Base-by-base conservation (phyloP, 2,888 invertebrate species). In the Galerucella nymphaeae region DNA sequence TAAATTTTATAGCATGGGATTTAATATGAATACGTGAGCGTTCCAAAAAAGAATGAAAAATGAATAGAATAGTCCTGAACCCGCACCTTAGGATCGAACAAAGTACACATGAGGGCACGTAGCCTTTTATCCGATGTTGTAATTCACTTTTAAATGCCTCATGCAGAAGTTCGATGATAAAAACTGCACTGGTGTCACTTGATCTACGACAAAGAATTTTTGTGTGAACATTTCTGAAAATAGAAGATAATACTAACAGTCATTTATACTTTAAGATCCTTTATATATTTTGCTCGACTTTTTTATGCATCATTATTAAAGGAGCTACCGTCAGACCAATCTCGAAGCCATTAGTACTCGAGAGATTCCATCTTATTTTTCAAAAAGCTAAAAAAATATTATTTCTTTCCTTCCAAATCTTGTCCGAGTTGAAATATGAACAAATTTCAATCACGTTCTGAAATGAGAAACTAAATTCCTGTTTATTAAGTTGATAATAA, bases 21-120 rank as follows among this genome's bases (percentile, higher is more conserved):
- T 70, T 70, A 70, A 70, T 70, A 70, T 63, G 70, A 70, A 70
- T 70, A 70, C 70, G 64, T 42, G 63, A 55, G 45, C 45, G 42
- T 70, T 62, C 53, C 45, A 63, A 70, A 70, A 69, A 70, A 70
- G 63, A 45, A 63, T 63, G 55, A 70, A 70, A 64, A 70, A 70
- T 70, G 70, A 70, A 70, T 70, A 70, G 70, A 63, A 64, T 55
- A 70, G 70, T 63, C 63, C 70, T 63, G 61, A 64, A 72, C 72
- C 68, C 72, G 72, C 72, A 72, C 69, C 68, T 65, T 50, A 55
- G 50, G 65, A 69, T 65, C 65, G 61, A 65, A 72, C 72, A 72
- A 72, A 69, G 72, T 72, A 62, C 65, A 72, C 69, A 72, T 72
- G 69, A 72, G 72, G 72, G 68, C 72, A 72, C 72, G 69, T 72